Percentiles rank a stretch among this genome's conserved stretches.
These are phyloP conservation scores for Trogon melanurus DNA, from an alignment of 2,113 vertebrate genomes.

Conservation along the genomic window DNA sequence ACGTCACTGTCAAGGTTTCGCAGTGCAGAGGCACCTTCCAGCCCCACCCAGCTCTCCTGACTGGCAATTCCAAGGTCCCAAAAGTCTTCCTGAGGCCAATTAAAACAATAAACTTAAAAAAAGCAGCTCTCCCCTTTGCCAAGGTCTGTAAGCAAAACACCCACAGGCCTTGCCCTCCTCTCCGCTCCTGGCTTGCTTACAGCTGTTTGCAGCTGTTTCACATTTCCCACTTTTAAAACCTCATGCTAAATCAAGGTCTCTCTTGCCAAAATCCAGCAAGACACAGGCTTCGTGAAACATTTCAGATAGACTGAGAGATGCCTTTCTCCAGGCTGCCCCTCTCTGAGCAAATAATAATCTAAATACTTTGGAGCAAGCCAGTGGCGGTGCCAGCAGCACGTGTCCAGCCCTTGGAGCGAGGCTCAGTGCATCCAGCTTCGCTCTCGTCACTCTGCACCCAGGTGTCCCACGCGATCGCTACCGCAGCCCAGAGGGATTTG, in stretches of 20 bases:
- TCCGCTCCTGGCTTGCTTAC: neutral
- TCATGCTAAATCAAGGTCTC: neutral
- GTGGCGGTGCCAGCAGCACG: fast-evolving
- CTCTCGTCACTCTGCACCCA: neutral
- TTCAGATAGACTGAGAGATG: neutral
- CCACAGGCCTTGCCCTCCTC: neutral
- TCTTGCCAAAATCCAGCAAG: neutral
- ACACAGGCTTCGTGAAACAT: neutral
- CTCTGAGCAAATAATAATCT: neutral
- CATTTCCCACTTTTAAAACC: neutral
- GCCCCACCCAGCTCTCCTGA: neutral
- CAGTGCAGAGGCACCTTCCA: neutral
- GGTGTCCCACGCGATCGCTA: fast-evolving
- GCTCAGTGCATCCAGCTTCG: neutral
- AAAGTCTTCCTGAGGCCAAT: neutral
- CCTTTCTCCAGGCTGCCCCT: neutral
- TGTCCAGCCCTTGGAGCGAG: fast-evolving
- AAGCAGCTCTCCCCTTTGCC: neutral
- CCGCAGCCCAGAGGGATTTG: neutral
- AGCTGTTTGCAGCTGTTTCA: neutral
- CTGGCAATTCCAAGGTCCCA: neutral
- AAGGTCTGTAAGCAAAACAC: neutral
- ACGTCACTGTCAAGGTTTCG: neutral
- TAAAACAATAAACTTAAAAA: neutral
- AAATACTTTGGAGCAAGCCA: neutral